Conservation (phyloP, 35 echinoderm and acorn worm species). For the Patiria miniata region DNA sequence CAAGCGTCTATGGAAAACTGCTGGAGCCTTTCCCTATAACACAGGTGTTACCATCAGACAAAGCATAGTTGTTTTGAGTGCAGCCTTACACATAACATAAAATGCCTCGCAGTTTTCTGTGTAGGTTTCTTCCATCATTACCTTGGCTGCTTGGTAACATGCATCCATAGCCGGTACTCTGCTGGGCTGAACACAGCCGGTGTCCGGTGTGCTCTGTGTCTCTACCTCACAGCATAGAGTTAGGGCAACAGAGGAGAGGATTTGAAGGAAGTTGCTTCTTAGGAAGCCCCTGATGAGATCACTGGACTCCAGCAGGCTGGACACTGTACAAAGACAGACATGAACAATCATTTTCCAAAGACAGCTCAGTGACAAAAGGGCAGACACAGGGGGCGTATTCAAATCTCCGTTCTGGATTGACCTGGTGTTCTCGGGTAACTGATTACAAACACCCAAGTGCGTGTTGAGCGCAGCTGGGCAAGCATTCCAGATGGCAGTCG, state of each 20-base stretch:
- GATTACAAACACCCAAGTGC: no score
- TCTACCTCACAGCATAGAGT: conserved; percentile 3
- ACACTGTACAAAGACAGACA: conserved; percentile 31
- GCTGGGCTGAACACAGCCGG: background rate
- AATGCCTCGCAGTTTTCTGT: background rate
- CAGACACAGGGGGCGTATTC: no score
- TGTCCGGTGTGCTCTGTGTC: background rate
- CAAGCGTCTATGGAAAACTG: no score
- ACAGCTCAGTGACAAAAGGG: background rate
- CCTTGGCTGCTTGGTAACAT: conserved; percentile 38
- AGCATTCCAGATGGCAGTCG: no score
- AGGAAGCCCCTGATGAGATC: conserved; percentile 9
- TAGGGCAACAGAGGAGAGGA: conserved; percentile 3
- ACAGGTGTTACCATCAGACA: no score
- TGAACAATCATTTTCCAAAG: background rate
- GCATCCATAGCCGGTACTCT: background rate
- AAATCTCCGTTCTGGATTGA: no score
- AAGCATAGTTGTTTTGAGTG: no score
- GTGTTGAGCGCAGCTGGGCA: no score
- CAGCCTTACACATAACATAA: no score
- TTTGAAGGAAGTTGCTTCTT: conserved; percentile 5
- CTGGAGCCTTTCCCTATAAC: no score
- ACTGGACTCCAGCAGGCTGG: conserved; percentile 45
- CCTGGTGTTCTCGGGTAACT: no score
- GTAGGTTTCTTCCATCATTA: conserved; percentile 7